Evolutionary conservation across 2,888 invertebrate species (phyloP).

Genomic region (Luperina testacea): DNA sequence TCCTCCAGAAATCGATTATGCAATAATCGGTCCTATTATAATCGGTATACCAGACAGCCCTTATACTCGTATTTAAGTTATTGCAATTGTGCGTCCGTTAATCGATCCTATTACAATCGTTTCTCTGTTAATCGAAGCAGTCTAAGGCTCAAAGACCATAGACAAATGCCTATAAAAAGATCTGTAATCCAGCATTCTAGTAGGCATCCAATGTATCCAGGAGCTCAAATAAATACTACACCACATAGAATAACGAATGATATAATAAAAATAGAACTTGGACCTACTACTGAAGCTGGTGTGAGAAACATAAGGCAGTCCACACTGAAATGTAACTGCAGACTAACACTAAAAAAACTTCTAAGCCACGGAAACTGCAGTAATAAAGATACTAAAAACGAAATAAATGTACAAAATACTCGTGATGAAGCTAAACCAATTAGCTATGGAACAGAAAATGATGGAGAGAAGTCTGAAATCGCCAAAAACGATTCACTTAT

Average conservation of each 20-base stretch:
- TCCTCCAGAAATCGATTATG: slow-evolving; percentile 34
- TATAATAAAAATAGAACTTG: slow-evolving; percentile 23
- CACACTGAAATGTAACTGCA: slow-evolving; percentile 68
- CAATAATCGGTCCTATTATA: slow-evolving; percentile 31
- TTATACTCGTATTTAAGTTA: not conserved
- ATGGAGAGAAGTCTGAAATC: not conserved
- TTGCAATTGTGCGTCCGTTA: not conserved
- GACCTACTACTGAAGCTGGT: slow-evolving; percentile 16
- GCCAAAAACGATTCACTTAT: no score
- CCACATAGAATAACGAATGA: slow-evolving; percentile 18
- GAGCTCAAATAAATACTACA: slow-evolving; percentile 21
- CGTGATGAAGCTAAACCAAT: not conserved
- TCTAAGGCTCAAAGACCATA: not conserved
- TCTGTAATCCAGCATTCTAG: not conserved
- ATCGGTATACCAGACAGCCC: slow-evolving; percentile 13
- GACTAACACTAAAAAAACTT: slow-evolving; percentile 77
- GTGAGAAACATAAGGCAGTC: slow-evolving; percentile 24
- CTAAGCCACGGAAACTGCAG: slow-evolving; percentile 50
- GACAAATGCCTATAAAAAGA: not conserved
- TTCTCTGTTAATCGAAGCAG: not conserved
- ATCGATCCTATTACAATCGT: slow-evolving; percentile 28
- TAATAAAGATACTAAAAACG: slow-evolving; percentile 18
- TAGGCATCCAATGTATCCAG: not conserved
- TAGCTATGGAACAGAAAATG: not conserved
- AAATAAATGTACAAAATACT: slow-evolving; percentile 19